Evolutionary conservation across 2,888 invertebrate genomes (phyloP), one percentile per base, ranked within the genome.

Genomic region (Oxycera nigricornis): DNA sequence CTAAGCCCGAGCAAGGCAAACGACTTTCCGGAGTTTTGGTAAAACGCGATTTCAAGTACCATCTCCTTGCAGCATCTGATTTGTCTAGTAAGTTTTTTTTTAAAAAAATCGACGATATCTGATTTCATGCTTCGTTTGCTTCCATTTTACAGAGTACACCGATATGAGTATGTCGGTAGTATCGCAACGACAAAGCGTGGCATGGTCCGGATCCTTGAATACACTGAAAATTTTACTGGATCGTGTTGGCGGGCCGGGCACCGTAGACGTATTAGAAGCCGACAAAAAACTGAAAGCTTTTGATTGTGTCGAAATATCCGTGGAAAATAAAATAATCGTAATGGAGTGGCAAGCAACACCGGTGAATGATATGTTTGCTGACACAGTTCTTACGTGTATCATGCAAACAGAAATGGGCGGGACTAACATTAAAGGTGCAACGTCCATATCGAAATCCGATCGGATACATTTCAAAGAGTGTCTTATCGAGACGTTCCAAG

Each of bases 1-100:
- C 92, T 68, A 90, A 91, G 57, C 95, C 97, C 0, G 89, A 89
- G 78, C 90, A 94, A 0, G 94, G 92, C 14, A 90, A 91, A 75
- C 88, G 89, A 76, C 86, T 99, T 2, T 95, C 97, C 4, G 99
- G 99, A 0, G 92, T 99, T 75, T 87, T 99, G 52, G 96, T 99
- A 1, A 98, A 98, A 85, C 89, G 98, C 74, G 98, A 99, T 86
- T 99, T 99, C 84, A 98, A 97, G 86, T 99, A 98, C 83, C 97
- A 98, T 84, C 90, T 99, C 73, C 86, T 99, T 78, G 92, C 95
- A 1, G 94, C 98, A 0, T 88, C 90, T 2, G 99, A 99, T 86
- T 88, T 99, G 24, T 91, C 94, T 77, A 97, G 73, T 73, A 73
- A 52, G 50, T 68, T 59, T 59, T 7, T 24, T 24, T 24, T 26